phyloP scores from a whole-genome alignment of 2,113 vertebrate species.

The Macquaria australasica region DNA sequence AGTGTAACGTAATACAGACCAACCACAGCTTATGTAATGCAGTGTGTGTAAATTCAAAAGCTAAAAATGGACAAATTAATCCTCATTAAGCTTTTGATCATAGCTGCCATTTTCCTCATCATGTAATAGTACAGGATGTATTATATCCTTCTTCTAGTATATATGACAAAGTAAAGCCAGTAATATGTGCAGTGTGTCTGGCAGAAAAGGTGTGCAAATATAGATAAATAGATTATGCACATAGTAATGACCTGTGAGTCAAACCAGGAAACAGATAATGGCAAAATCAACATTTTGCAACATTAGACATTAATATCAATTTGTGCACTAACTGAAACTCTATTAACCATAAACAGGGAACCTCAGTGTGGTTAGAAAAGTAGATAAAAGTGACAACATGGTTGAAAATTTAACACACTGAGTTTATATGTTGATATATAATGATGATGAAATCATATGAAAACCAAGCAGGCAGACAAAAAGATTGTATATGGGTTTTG shows the following conservation, averaged over 20 bases:
- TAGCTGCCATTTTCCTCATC: neutral
- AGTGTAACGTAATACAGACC: neutral
- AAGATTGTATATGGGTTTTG: neutral
- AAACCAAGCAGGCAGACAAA: neutral
- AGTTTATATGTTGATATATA: neutral
- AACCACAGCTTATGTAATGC: neutral
- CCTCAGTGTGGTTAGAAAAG: no score
- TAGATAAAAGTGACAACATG: neutral
- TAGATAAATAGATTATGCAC: neutral
- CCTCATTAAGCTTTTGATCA: neutral
- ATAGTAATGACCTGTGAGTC: neutral
- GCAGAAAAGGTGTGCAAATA: neutral
- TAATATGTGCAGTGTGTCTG: neutral
- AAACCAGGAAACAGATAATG: no score
- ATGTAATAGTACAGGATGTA: neutral
- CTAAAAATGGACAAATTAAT: neutral
- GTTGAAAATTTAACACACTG: neutral
- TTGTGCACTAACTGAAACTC: neutral
- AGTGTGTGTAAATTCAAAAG: neutral
- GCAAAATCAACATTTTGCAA: neutral
- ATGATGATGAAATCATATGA: no score
- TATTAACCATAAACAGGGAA: neutral
- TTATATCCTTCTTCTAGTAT: neutral
- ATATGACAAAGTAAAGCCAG: neutral
- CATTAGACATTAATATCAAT: neutral